Evolutionary conservation across 2,113 vertebrate genomes (phyloP).

Genomic region (Boulengeromyrus knoepffleri): DNA sequence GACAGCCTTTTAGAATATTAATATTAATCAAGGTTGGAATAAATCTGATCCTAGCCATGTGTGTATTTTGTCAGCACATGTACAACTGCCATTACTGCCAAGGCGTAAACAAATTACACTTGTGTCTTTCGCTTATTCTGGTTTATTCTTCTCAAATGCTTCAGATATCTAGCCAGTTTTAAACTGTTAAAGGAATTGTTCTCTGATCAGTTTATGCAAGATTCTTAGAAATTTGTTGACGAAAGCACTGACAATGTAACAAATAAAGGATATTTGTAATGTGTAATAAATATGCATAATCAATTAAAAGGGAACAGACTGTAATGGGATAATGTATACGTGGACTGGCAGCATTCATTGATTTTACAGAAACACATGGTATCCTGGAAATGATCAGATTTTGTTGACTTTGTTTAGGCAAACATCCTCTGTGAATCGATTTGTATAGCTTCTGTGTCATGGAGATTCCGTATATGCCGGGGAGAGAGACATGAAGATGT

Average conservation of each 20-base stretch:
- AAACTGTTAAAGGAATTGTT: background rate
- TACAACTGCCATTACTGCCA: background rate
- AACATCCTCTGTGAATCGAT: background rate
- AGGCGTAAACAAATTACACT: background rate
- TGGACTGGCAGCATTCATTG: background rate
- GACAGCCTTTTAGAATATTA: background rate
- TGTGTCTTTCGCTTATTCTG: too few species aligned
- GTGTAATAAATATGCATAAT: background rate
- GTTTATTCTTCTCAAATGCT: background rate
- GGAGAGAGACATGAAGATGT: background rate
- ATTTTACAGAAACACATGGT: background rate
- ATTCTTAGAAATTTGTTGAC: background rate
- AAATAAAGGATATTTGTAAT: background rate
- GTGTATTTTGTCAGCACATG: background rate
- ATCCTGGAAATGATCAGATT: background rate
- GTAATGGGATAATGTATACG: background rate
- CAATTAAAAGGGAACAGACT: background rate
- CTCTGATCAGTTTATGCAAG: background rate
- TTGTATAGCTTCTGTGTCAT: background rate
- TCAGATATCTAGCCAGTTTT: background rate
- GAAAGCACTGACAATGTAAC: background rate
- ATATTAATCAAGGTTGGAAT: background rate
- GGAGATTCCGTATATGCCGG: background rate
- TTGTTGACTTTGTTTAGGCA: background rate
- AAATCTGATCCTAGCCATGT: background rate